Evolutionary conservation across 2,797 vertebrate species (phyloP).

Genomic region (Phoeniculus purpureus): DNA sequence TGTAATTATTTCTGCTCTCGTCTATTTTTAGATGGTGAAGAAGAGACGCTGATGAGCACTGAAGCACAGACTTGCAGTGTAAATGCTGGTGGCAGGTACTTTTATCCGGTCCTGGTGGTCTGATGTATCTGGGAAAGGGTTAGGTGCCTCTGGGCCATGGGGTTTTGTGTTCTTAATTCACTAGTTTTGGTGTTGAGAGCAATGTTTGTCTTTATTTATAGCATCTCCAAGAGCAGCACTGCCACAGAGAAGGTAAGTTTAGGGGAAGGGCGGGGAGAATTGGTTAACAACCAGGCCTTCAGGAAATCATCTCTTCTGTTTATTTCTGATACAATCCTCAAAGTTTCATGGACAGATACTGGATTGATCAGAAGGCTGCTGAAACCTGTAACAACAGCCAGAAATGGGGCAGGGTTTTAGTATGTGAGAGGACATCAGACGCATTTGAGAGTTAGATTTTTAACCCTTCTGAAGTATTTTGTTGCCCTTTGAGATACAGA

Average conservation of each 20-base stretch:
- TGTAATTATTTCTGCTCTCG: background rate
- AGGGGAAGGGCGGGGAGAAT: rapidly evolving
- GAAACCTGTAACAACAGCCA: background rate
- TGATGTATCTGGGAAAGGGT: background rate
- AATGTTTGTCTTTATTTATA: constrained; percentile 19
- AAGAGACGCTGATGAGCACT: background rate
- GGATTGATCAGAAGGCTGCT: background rate
- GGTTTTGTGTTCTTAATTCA: background rate
- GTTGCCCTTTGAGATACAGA: background rate
- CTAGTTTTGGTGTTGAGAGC: background rate
- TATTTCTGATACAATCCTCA: background rate
- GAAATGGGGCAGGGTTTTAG: background rate
- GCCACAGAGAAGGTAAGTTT: constrained; percentile 14
- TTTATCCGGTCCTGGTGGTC: rapidly evolving
- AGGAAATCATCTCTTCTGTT: background rate
- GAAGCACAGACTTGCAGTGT: background rate
- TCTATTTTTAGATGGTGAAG: constrained; percentile 31
- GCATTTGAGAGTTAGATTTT: background rate
- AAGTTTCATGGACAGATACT: background rate
- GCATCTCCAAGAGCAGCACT: background rate
- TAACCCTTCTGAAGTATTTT: background rate
- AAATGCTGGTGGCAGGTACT: background rate
- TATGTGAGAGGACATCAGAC: background rate
- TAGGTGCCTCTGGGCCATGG: background rate
- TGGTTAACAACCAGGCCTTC: background rate